These are phyloP conservation scores for Anisognathus igniventris DNA, from an alignment of 2,797 vertebrate species.

Conservation along the genomic window DNA sequence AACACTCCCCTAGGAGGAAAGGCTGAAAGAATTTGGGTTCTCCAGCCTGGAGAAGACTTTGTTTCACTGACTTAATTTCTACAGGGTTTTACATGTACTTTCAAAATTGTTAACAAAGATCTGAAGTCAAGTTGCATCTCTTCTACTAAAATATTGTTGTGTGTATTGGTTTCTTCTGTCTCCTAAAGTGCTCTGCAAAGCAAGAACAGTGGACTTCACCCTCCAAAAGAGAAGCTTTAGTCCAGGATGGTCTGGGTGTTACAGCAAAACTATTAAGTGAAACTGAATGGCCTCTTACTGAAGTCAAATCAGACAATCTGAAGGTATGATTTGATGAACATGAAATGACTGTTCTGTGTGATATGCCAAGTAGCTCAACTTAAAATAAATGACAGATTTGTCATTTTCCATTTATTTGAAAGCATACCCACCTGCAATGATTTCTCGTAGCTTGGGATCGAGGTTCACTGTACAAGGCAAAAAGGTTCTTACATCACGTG, in stretches of 20 bases:
- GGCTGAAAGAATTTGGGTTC: neutral
- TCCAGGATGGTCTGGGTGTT: neutral
- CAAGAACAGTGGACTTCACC: neutral
- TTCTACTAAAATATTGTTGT: neutral
- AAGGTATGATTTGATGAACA: neutral
- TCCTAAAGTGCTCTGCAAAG: neutral
- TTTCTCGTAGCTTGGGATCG: constrained; percentile 95
- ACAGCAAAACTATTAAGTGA: neutral
- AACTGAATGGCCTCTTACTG: neutral
- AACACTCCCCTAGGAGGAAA: neutral
- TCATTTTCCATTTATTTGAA: neutral
- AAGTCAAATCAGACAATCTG: neutral
- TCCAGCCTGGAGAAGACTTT: neutral
- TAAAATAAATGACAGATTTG: neutral
- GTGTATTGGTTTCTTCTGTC: neutral
- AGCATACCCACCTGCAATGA: constrained; percentile 86
- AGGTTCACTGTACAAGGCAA: constrained; percentile 96
- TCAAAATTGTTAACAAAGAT: neutral
- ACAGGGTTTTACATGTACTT: neutral
- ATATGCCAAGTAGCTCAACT: neutral
- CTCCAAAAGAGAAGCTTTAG: neutral
- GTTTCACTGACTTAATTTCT: neutral
- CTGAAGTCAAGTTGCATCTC: neutral
- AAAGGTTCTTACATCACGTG: constrained; percentile 91
- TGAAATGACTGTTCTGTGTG: neutral